Evolutionary conservation across 2,113 vertebrate genomes (phyloP), one percentile per base, ranked within the genome.

Genomic region (Salminus brasiliensis): DNA sequence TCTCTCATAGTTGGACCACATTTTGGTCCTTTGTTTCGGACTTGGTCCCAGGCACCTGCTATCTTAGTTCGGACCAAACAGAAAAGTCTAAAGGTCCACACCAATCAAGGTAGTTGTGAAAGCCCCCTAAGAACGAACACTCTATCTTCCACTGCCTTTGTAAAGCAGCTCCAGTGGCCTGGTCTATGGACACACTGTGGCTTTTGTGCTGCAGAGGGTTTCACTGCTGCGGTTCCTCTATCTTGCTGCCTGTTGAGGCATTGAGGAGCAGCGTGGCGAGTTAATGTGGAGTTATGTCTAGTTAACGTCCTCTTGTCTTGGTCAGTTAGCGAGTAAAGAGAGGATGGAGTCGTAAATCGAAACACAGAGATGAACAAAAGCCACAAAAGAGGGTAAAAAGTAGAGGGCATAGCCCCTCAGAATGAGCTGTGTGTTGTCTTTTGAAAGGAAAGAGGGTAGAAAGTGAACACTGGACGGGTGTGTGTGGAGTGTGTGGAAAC

Each of bases 251-350:
- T 80, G 27, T 21, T 30, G 23, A 18, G 10, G 73, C 30, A 60
- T 84, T 73, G 39, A 68, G 32, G 41, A 57, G 77, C 73, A 74
- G n/a, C 52, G 73, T 55, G 53, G 53, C 78, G 83, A 84, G 84
- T 47, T 80, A 65, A 85, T 81, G 67, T 39, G 60, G 76, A 34
- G 18, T 75, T 78, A 67, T 57, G 66, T 76, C 75, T 79, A 60
- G 74, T 71, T 74, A 78, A 71, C 34, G 53, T 72, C 77, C 65
- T 21, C 30, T 81, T 79, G 55, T 72, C 73, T 39, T 57, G 75
- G 70, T 71, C 12, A 79, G 75, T 81, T 82, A 81, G 70, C 70
- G 34, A 12, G 43, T 34, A 68, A 79, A 45, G 59, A 45, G 60
- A 62, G 23, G 3, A 47, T 52, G 45, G 32, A 63, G 30, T 72